phyloP scores from a whole-genome alignment of 2,888 invertebrate genomes.

The Drosophila neotestacea region DNA sequence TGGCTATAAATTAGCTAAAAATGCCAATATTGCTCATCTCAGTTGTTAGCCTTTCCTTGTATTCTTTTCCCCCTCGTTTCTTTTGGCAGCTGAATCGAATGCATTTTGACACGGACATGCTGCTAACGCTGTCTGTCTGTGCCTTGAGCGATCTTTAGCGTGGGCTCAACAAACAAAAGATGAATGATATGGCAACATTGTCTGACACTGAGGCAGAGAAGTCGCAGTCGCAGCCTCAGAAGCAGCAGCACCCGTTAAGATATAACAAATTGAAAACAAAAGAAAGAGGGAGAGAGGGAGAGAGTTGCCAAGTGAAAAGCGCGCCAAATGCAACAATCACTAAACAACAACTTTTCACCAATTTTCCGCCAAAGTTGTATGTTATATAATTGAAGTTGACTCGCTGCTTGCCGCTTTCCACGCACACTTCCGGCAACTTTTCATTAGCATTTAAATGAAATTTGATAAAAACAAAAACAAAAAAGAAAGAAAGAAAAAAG shows the following conservation, averaged over 20 bases:
- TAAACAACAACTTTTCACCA: slow-evolving; percentile 45
- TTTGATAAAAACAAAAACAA: slow-evolving; percentile 62
- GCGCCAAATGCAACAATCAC: slow-evolving; percentile 51
- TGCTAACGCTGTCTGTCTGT: slow-evolving; percentile 20
- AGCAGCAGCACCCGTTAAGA: slow-evolving; percentile 58
- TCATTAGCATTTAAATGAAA: slow-evolving; percentile 80
- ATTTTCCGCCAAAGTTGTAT: slow-evolving; percentile 50
- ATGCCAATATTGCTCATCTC: neutral
- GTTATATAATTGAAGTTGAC: slow-evolving; percentile 69
- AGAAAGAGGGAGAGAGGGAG: neutral
- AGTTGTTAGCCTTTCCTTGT: slow-evolving; percentile 23
- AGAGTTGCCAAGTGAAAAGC: slow-evolving; percentile 49
- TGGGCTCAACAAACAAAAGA: slow-evolving; percentile 13
- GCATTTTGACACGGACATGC: slow-evolving; percentile 60
- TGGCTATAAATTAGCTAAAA: too few species aligned
- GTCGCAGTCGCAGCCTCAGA: slow-evolving; percentile 3
- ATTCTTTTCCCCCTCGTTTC: slow-evolving; percentile 1
- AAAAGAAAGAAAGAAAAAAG: slow-evolving; percentile 38
- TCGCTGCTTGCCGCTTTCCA: slow-evolving; percentile 59
- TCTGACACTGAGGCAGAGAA: slow-evolving; percentile 5
- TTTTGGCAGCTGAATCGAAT: slow-evolving; percentile 65
- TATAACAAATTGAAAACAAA: slow-evolving; percentile 37
- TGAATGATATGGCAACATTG: slow-evolving; percentile 13
- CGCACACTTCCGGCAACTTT: slow-evolving; percentile 72
- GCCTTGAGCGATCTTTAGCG: slow-evolving; percentile 52